Evolutionary conservation across 2,888 invertebrate genomes (phyloP).

Genomic region (Campoletis raptor): DNA sequence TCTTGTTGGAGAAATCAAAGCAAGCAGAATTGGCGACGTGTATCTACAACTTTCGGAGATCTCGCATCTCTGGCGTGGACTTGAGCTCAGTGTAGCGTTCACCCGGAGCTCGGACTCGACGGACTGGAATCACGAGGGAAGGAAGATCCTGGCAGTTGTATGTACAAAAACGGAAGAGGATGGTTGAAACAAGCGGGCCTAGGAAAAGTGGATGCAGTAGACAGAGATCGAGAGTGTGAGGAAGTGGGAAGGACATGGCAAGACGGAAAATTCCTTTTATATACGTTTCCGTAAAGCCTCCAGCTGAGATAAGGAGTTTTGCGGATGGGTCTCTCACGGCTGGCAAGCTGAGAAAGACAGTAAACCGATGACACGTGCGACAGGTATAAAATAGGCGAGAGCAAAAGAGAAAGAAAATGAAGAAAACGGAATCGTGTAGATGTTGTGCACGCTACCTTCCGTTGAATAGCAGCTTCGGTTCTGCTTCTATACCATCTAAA

Average conservation of each 20-base stretch:
- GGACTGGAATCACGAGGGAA: slow-evolving; percentile 63
- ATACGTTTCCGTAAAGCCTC: slow-evolving; percentile 43
- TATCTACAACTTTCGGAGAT: slow-evolving; percentile 15
- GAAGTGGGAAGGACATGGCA: slow-evolving; percentile 12
- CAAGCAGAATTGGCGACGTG: slow-evolving; percentile 47
- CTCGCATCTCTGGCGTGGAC: slow-evolving; percentile 22
- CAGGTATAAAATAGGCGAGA: slow-evolving; percentile 3
- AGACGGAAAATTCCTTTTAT: slow-evolving; percentile 55
- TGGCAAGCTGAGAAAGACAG: slow-evolving; percentile 65
- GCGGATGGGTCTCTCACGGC: slow-evolving; percentile 16
- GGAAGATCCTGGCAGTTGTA: slow-evolving; percentile 31
- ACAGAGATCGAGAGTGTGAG: slow-evolving; percentile 13
- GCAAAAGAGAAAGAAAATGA: slow-evolving; percentile 7
- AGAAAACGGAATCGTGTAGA: slow-evolving; percentile 15
- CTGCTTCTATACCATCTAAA: slow-evolving; percentile 30
- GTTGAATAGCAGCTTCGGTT: slow-evolving; percentile 33
- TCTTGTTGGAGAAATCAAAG: slow-evolving; percentile 31
- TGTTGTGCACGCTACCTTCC: slow-evolving; percentile 16
- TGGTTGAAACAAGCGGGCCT: slow-evolving; percentile 25
- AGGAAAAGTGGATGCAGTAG: slow-evolving; percentile 11
- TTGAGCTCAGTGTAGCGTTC: slow-evolving; percentile 20
- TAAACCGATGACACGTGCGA: slow-evolving; percentile 67
- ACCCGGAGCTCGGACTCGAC: slow-evolving; percentile 59
- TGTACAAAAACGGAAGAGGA: slow-evolving; percentile 15
- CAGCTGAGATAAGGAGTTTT: slow-evolving; percentile 64